Percentiles rank a stretch among this genome's conserved stretches.
Evolutionary conservation across 92 coral and sea anemone genomes (phyloP).

Genomic region (Phenganax marumi): DNA sequence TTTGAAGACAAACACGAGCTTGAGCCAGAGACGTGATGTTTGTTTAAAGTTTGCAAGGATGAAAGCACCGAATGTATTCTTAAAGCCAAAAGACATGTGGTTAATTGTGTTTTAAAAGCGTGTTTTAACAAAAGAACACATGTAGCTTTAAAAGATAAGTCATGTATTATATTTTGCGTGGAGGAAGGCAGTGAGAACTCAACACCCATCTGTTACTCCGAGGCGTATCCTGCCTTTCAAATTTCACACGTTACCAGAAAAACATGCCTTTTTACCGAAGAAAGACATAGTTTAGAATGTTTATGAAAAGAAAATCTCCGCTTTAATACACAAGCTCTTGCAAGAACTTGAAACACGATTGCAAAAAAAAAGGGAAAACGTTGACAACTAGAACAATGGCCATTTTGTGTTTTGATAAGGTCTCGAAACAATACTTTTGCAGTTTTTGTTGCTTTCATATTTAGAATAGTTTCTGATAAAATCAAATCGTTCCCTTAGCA

Average conservation of each 20-base stretch:
- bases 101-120: conserved; percentile 45
- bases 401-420: conserved; percentile 5
- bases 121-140: conserved; percentile 46
- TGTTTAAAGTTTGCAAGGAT: not conserved
- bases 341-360: not conserved
- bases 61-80: not conserved
- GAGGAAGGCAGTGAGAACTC: not conserved
- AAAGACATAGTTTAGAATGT: not conserved
- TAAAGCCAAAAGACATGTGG: conserved; percentile 25
- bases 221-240: conserved; percentile 10
- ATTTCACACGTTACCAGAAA: not conserved
- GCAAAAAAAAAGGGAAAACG: not conserved
- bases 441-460: not conserved
- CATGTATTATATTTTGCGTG: conserved; percentile 14
- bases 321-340: not conserved
- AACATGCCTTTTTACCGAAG: not conserved
- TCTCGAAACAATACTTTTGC: not conserved
- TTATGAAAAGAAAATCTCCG: not conserved
- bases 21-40: not conserved
- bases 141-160: conserved; percentile 25
- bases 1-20: not conserved
- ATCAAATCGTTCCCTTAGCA: not conserved
- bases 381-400: not conserved
- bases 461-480: not conserved
- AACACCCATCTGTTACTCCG: not conserved